Conservation (phyloP, 2,797 vertebrate genomes). For the Nannoperca australis region DNA sequence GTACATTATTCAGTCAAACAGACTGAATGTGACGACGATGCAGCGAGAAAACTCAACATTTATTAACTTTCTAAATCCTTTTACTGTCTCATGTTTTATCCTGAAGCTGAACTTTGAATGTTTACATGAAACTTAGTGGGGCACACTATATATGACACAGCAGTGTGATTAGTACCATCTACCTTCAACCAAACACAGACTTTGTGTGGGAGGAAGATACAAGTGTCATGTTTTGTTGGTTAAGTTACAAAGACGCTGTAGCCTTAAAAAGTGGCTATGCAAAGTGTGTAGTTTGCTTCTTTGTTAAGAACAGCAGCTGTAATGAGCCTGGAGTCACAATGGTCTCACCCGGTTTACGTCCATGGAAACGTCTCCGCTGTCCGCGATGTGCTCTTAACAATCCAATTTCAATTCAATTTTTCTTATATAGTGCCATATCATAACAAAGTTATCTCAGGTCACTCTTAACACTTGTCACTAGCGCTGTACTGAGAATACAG, state of each 20-base stretch:
- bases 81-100: background rate
- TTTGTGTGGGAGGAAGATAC: constrained; percentile 18
- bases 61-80: background rate
- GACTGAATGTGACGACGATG: background rate
- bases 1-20: background rate
- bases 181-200: constrained; percentile 50
- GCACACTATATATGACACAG: constrained; percentile 41
- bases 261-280: background rate
- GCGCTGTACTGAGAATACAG: background rate
- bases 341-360: background rate
- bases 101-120: constrained; percentile 27
- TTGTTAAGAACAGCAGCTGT: background rate
- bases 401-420: no score
- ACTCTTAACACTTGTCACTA: background rate
- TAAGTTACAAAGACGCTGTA: background rate
- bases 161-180: constrained; percentile 62
- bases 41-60: background rate
- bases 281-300: background rate
- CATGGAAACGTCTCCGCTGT: background rate
- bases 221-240: background rate
- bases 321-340: background rate
- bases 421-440: no score
- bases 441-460: no score
- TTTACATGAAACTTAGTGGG: constrained; percentile 38
- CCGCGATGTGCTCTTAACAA: no score